Evolutionary conservation across 1,140 invertebrate species (phyloP), one percentile per base, ranked within the genome.

Genomic region (Drosophila cardini): DNA sequence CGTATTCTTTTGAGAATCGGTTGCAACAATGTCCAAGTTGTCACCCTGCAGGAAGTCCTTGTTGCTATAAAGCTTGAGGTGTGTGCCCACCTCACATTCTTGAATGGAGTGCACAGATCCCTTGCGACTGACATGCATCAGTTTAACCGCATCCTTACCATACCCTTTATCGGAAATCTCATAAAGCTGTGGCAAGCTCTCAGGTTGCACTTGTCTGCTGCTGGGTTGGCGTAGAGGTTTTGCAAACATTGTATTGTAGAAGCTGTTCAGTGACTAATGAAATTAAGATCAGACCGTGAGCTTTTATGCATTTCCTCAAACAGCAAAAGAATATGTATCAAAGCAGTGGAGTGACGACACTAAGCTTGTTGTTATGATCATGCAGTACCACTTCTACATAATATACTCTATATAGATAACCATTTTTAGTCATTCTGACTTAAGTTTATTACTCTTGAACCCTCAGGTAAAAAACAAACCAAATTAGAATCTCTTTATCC

Each of bases 1-100:
- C 0, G 95, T 96, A 80, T 97, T 97, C 93, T 96, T 96, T 79
- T 97, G 96, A 6, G 96, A 95, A 80, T 97, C 96, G 0, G 96
- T 97, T 1, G 96, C 96, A n/a, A 96, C 94, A 40, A 96, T 95
- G 77, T 95, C 95, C 36, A 94, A 93, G 76, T 96, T 96, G 87
- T 95, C 94, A n/a, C 91, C 91, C 11, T 92, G 78, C 0, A 93
- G 81, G 80, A 94, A 95, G 74, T 96, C 96, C 53, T 94, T 94
- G 74, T 95, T 94, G 4, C 94, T 94, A 48, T 94, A 93, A n/a
- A 97, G 91, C 68, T 94, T 95, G 13, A 97, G 92, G 61, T 95
- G 94, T 1, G 95, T 96, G 76, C 93, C 94, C 8, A 97, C 95
- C 92, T 96, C 95, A 70, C 94, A 95, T 79, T 96, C 96, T 52